Evolutionary conservation across 2,113 vertebrate species (phyloP), one percentile per base, ranked within the genome.

Genomic region (Myrmecobius fasciatus): DNA sequence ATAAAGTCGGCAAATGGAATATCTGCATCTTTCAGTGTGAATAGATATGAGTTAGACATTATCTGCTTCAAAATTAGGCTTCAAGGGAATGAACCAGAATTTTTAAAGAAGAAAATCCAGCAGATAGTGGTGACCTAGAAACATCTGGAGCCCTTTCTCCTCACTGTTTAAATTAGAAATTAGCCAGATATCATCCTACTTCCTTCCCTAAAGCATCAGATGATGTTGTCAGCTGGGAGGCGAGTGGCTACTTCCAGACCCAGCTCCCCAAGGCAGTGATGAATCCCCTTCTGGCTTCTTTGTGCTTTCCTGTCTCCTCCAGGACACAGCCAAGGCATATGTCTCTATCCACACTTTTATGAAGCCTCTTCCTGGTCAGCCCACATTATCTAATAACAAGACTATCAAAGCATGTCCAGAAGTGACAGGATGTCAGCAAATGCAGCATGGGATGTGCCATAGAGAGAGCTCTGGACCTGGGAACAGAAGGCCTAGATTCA

Each of bases 131-230:
- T 28, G 25, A 26, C 60, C 51, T 1, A 92, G 52, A 52, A 48
- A 46, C 89, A 47, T 24, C 56, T 9, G 20, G 67, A 49, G 89
- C 5, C 0, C 20, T 46, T 24, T 49, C 7, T n/a, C 48, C 3
- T n/a, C 52, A 8, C 0, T 3, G 0, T 47, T 3, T 51, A 10
- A 8, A 20, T 22, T 6, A 1, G 3, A 28, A 20, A 0, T 48
- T 26, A 49, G 53, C 92, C 56, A 17, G 51, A 0, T 0, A 46
- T 60, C 53, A 89, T 46, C 49, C 75, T 6, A 0, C 48, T n/a
- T 6, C 48, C 89, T 52, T 89, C 53, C 90, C n/a, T 91, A 51
- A 92, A 0, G 0, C 0, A 2, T 31, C 28, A 88, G 56, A 48
- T 48, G 31, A 17, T 88, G 17, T 22, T 53, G 3, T 25, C 3